Conservation (phyloP, 2,888 invertebrate genomes). For the Polyommatus iphigenia region DNA sequence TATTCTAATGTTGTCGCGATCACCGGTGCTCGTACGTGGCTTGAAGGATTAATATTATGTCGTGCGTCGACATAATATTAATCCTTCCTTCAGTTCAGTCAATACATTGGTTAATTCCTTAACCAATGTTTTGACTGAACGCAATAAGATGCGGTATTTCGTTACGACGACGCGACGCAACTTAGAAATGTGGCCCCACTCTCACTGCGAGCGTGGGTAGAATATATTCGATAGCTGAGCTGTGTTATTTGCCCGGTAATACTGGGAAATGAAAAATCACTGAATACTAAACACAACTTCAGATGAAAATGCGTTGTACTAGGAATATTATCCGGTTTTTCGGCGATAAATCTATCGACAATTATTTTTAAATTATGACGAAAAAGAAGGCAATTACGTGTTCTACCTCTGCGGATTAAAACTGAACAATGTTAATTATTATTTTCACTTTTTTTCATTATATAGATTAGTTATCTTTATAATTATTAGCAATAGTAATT, state of each 20-base stretch:
- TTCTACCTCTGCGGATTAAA: neutral
- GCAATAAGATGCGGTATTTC: neutral
- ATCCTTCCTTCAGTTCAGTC: too few relatives aligned
- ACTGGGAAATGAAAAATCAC: conserved; percentile 12
- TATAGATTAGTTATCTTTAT: too few relatives aligned
- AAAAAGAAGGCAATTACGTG: neutral
- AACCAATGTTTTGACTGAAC: too few relatives aligned
- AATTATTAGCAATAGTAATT: too few relatives aligned
- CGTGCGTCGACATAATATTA: too few relatives aligned
- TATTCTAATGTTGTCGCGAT: too few relatives aligned
- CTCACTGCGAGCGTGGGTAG: neutral
- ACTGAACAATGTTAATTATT: neutral
- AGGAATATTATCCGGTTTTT: neutral
- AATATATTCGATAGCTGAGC: neutral
- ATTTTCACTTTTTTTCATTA: too few relatives aligned
- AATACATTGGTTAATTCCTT: too few relatives aligned
- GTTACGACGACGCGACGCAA: neutral
- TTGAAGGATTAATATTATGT: too few relatives aligned
- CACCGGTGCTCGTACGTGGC: too few relatives aligned
- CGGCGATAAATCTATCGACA: neutral
- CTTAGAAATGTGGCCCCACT: neutral
- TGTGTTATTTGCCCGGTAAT: neutral
- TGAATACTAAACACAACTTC: neutral
- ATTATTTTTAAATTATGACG: neutral
- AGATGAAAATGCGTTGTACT: neutral